Evolutionary conservation across 2,888 invertebrate genomes (phyloP), one percentile per base, ranked within the genome.

Genomic region (Acleris literana): DNA sequence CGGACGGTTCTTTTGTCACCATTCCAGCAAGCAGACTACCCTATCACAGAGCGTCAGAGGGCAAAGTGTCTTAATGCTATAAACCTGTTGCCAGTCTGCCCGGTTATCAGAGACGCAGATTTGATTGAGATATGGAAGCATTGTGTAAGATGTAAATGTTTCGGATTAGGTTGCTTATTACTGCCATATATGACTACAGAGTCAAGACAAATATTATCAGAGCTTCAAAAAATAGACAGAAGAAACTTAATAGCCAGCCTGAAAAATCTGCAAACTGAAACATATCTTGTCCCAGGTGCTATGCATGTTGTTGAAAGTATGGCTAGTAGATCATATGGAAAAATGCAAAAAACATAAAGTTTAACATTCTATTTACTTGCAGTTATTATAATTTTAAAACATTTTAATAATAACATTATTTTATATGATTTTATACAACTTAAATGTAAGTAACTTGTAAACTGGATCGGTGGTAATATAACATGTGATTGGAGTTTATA

Each of bases 41-140:
- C 93, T 43, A 87, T 93, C 58, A 91, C 91, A 46, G 92, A 90
- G 70, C 84, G 85, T 39, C 93, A 93, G 76, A 90, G 84, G 76
- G 70, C 72, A 0, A 89, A 88, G 71, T 93, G 93, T 77, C 74
- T 92, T 39, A 87, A 87, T 70, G 84, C 86, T 61, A 78, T 93
- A 66, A 93, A 92, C 80, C 78, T 92, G 63, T 78, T 93, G 68
- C 92, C 92, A 1, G 75, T 88, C 44, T 93, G 93, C 71, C 90
- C 92, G 48, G 78, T 88, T 48, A 83, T 90, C 52, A 88, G 87
- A 75, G 90, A 91, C 75, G 87, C 89, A 66, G 92, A 92, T 74
- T 80, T 93, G 68, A 76, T 86, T 64, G 88, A 88, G 75, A 87
- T 93, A 72, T 93, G 93, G 92, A 89, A 86, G 72, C 85, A 92